Base-by-base conservation (phyloP, 2,113 vertebrate genomes). In the Cephalopterus ornatus region DNA sequence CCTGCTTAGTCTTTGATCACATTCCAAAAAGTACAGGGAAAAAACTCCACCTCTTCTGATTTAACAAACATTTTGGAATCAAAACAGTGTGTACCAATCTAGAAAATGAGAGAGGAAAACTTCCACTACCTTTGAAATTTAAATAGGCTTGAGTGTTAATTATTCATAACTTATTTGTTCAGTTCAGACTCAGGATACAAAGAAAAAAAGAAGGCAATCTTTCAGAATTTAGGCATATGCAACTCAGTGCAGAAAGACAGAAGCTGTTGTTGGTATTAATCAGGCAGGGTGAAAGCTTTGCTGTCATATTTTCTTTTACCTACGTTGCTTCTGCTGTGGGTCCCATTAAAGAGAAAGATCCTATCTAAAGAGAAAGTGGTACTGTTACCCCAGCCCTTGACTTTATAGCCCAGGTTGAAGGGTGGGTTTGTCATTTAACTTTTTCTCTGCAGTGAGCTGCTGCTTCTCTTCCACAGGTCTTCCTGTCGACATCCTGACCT, bases 131-230 rank as follows among this genome's bases (percentile, higher is more conserved):
- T 96, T 96, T 97, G 87, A 96, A 95, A 95, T 95, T 85, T 92
- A 93, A 96, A 95, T 77, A 90, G 47, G 8, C 20, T 92, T 74
- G 63, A 74, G 7, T 88, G 79, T 74, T 94, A 92, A 92, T 96
- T 97, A 95, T 96, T 95, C 80, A 85, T 96, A 77, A 71, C 32
- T 91, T 93, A 88, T 79, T 95, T 92, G 83, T 80, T 93, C 72
- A 47, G 24, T 90, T 85, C 67, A 73, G 37, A 63, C 50, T 86
- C 67, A 86, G 16, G 65, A 79, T 94, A 70, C 30, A 86, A 80
- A 80, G 44, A 6, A 55, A 72, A 94, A 91, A 79, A 87, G 8
- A 56, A 41, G 30, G 4, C 22, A 88, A 67, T 85, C 14, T 79
- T 88, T 90, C 53, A 85, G 71, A 85, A 83, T 79, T 85, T 47